Conservation (phyloP, 2,113 vertebrate species). For the Delphinapterus leucas region DNA sequence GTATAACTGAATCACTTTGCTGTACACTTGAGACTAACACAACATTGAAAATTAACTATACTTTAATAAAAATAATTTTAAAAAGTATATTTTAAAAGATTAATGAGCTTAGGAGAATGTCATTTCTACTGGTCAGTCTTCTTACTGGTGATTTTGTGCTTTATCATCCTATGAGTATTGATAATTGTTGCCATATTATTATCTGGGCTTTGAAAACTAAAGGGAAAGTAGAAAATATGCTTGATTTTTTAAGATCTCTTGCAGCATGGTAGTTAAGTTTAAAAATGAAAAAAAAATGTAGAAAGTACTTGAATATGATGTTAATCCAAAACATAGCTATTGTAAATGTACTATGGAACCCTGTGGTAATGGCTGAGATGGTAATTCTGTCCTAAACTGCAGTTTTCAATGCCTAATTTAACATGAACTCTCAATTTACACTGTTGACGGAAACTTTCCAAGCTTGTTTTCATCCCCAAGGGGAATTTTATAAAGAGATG, state of each 20-base stretch:
- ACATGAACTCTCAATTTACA: conserved; percentile 64
- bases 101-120: neutral
- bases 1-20: neutral
- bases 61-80: neutral
- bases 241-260: conserved; percentile 12
- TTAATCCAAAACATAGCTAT: conserved; percentile 54
- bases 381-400: conserved; percentile 65
- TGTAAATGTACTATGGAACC: conserved; percentile 31
- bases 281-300: conserved; percentile 17
- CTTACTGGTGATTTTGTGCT: conserved; percentile 2
- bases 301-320: conserved; percentile 28
- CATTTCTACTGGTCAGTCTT: neutral
- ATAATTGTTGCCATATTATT: conserved; percentile 8
- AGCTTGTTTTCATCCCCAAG: conserved; percentile 60
- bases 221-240: neutral
- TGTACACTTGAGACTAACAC: neutral
- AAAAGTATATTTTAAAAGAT: neutral
- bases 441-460: conserved; percentile 65
- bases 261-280: conserved; percentile 5
- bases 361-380: conserved; percentile 40
- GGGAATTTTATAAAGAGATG: conserved; percentile 55
- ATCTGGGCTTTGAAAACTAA: conserved; percentile 9
- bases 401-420: conserved; percentile 73
- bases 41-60: neutral
- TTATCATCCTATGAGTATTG: neutral